Base-by-base conservation (phyloP, 2,113 vertebrate genomes). In the Centropus unirufus region DNA sequence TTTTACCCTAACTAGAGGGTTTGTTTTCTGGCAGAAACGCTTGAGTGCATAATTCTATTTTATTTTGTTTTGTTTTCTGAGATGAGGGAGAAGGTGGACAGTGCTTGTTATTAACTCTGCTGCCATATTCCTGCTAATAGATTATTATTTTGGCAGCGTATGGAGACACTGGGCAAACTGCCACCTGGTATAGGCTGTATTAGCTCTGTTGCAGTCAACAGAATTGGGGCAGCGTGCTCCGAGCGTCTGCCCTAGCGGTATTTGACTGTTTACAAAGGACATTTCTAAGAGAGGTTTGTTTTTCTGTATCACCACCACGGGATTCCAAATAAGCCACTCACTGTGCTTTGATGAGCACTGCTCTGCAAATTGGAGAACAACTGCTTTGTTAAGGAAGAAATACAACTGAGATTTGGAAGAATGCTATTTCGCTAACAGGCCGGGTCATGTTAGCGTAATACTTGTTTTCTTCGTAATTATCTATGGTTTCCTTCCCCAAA, bases 1-100 rank as follows among this genome's bases (percentile, higher is more conserved):
- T 91, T 97, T 96, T 95, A 62, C 97, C 97, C 96, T 95, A 77
- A 96, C 96, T 80, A 84, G 96, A 97, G 97, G 97, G 72, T 83
- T 94, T 96, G 20, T 82, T 96, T 96, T 91, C 83, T 73, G 91
- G 82, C 55, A 95, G 81, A 93, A 94, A 94, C 68, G 89, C 66
- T 58, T 84, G 93, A 96, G 91, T 95, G 90, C 93, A 93, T 96
- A 97, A 96, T 97, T 97, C 93, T 96, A 70, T 66, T 87, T 69
- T 18, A 20, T 11, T 80, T 87, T 69, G 6, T 46, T 92, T 92
- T 95, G 36, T 36, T 77, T 54, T 89, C 89, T 86, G 64, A 91
- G 83, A 93, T 52, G 78, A 83, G 54, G 42, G 83, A 88, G 52
- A 72, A 63, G 14, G 95, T 91, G 76, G 73, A 70, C 89, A 80